Base-by-base conservation (phyloP, 2,113 vertebrate species). In the Naja naja region DNA sequence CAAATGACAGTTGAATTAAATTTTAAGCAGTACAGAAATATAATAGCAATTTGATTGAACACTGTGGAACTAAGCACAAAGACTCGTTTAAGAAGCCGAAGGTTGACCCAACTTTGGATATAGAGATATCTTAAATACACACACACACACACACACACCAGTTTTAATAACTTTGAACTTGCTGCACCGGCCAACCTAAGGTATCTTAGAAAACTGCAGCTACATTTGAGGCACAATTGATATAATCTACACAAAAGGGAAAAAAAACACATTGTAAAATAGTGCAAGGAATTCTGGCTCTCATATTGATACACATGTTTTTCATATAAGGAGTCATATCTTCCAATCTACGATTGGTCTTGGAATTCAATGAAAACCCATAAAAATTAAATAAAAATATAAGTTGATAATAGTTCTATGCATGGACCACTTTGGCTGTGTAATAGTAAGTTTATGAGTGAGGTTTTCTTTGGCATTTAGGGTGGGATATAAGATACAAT, bases 1-100 rank as follows among this genome's bases (percentile, higher is more conserved):
- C 92, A 89, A 85, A 86, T 58, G 55, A 86, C 30, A 87, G 89
- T 64, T 86, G 30, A 89, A 60, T 90, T 85, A 88, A 69, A 53
- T 69, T 88, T 88, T 92, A 92, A 54, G 43, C 89, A 49, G 45
- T 52, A 45, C 74, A 60, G 54, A 49, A 90, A 86, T 60, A 54
- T 85, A 89, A 85, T 85, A 93, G 54, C 74, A 60, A 85, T 81
- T 87, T 47, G 45, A 58, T 30, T 60, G 39, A 90, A 43, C 55
- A 52, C 45, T 60, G 54, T 93, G 88, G 43, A 86, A 60, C 22
- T 52, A 89, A 90, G 74, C 43, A 86, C 20, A 27, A 10, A 53
- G 34, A 30, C 54, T 85, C 45, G 39, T 52, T 89, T 81, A 16
- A 81, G 34, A 81, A 81, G 34, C 69, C 25, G n/a, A 12, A 90